Base-by-base conservation (phyloP, 2,113 vertebrate genomes). In the Coregonus clupeaformis region DNA sequence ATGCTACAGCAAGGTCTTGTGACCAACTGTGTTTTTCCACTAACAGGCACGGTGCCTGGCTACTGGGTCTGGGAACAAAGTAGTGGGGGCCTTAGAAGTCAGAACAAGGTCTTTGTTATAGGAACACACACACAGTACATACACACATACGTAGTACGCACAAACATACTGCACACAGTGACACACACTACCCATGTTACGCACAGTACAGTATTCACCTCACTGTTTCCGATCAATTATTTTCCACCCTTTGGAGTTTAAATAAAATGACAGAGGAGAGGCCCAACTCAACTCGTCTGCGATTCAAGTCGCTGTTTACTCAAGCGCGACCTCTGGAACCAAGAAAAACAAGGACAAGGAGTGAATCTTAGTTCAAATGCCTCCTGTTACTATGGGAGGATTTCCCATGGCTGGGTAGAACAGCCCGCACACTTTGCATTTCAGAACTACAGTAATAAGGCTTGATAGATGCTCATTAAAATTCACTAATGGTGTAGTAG, bases 201-300 rank as follows among this genome's bases (percentile, higher is more conserved):
- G 7, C 32, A 32, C 49, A 14, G 49, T 55, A 20, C 16, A 16
- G 52, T 55, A 55, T 20, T 55, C 52, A 20, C 52, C 16, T 55
- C n/a, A n/a, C 57, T 6, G 57, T 60, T 60, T 60, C 57, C n/a
- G 4, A 24, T 22, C n/a, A 3, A 6, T 24, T 60, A 12, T 60
- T 60, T 16, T 24, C 16, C 18, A 22, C 5, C 52, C n/a, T 24
- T n/a, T 60, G n/a, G 6, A 16, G 57, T 24, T 3, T 0, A 60
- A 60, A 59, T 22, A 75, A 60, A 57, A 20, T 57, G 75, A 66
- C 30, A 78, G 62, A 11, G 29, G 6, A 68, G 5, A 16, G 18
- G 18, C 52, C 4, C 52, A 57, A 60, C 13, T 45, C 52, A 55
- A 3, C 57, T 22, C n/a, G 6, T 11, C 18, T 60, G 9, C 5